Percentiles rank a stretch among this genome's conserved stretches.
phyloP scores from a whole-genome alignment of 37 sponge, comb jelly and placozoan species.

The Eunapius fragilis region DNA sequence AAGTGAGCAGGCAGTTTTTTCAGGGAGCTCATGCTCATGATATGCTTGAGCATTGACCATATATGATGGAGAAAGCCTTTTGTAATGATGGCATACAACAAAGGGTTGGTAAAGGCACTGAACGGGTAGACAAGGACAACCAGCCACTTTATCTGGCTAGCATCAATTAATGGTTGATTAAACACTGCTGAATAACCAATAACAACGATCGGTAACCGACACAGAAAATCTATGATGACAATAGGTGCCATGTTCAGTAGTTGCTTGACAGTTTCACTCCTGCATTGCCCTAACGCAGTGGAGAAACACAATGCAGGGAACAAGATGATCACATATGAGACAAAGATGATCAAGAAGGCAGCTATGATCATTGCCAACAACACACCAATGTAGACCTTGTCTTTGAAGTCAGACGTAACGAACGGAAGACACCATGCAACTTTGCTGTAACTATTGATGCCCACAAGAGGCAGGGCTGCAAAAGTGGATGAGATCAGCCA shows the following conservation, averaged over 20 bases:
- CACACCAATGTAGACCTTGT: constrained; percentile 52
- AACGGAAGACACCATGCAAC: constrained; percentile 79
- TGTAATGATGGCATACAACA: constrained; percentile 85
- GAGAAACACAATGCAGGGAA: constrained; percentile 14
- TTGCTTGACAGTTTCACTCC: constrained; percentile 2
- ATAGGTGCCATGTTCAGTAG: constrained; percentile 54
- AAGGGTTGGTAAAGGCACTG: constrained; percentile 86
- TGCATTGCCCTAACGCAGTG: constrained; percentile 11
- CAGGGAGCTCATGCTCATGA: background rate
- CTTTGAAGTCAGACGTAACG: constrained; percentile 4
- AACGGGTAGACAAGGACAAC: constrained; percentile 80
- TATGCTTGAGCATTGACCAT: background rate
- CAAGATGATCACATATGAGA: constrained; percentile 54
- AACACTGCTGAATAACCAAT: constrained; percentile 61
- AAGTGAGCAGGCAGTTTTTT: constrained; percentile 35
- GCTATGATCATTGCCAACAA: constrained; percentile 46
- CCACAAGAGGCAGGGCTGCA: constrained; percentile 72
- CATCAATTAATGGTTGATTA: constrained; percentile 13
- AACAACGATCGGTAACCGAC: constrained; percentile 79
- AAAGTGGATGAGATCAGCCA: constrained; percentile 47
- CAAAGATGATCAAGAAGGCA: constrained; percentile 54
- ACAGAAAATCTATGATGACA: constrained; percentile 65
- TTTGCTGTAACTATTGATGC: constrained; percentile 48
- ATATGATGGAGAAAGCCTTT: constrained; percentile 47
- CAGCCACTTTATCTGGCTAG: constrained; percentile 60